These are phyloP conservation scores for Atethmia centrago DNA, from an alignment of 2,888 invertebrate genomes.

Conservation along the genomic window DNA sequence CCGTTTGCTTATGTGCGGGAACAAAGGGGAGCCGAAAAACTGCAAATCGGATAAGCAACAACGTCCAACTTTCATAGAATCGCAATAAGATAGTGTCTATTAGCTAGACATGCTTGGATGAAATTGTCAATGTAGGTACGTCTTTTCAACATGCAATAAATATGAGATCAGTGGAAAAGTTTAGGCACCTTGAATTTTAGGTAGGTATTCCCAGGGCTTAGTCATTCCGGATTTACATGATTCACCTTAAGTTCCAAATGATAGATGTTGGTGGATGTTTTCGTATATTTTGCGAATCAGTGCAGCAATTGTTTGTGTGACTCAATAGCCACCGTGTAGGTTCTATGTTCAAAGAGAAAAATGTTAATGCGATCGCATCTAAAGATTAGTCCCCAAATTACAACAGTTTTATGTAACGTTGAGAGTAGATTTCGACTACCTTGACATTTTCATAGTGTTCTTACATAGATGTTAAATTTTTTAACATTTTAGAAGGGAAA, in stretches of 20 bases:
- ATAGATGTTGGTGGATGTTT: slow-evolving; percentile 21
- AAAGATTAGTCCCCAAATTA: not conserved
- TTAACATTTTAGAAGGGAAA: slow-evolving; percentile 39
- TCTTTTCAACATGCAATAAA: not conserved
- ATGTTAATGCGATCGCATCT: not conserved
- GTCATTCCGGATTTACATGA: slow-evolving; percentile 50
- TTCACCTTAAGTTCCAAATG: slow-evolving; percentile 27
- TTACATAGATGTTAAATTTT: slow-evolving; percentile 10
- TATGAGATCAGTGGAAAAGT: not conserved
- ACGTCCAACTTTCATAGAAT: slow-evolving; percentile 52
- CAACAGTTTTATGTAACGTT: not conserved
- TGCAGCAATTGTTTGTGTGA: slow-evolving; percentile 33
- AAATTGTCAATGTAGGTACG: not conserved
- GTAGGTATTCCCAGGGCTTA: slow-evolving; percentile 30
- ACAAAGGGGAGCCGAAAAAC: slow-evolving; percentile 68
- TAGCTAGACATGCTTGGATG: slow-evolving; percentile 4
- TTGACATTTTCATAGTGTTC: slow-evolving; percentile 38
- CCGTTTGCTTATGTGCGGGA: slow-evolving; percentile 60
- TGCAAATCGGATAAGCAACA: slow-evolving; percentile 54
- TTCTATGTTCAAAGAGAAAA: not conserved
- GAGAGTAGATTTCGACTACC: slow-evolving; percentile 24
- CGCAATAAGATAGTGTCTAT: slow-evolving; percentile 20
- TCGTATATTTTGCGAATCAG: slow-evolving; percentile 27
- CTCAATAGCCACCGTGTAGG: slow-evolving; percentile 13
- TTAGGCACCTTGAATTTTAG: not conserved